Percentiles rank a stretch among this genome's conserved stretches.
phyloP scores from a whole-genome alignment of 35 echinoderm and acorn worm species.

The Heliocidaris tuberculata region DNA sequence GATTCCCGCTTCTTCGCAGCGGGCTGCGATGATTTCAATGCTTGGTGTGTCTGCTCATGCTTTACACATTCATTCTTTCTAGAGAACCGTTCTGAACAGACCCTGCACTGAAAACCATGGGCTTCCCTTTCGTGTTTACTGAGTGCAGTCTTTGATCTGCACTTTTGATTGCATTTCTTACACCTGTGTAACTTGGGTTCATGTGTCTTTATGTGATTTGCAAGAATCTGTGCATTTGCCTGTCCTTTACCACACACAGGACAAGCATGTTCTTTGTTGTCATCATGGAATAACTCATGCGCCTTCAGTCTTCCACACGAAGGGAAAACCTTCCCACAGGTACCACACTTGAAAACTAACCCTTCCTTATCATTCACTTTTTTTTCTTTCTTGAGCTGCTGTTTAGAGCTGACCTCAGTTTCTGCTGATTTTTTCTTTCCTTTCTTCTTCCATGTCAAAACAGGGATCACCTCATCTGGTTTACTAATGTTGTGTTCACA shows the following conservation, averaged over 20 bases:
- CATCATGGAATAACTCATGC: not conserved
- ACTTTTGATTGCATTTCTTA: not conserved
- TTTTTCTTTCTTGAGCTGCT: not conserved
- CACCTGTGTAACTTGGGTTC: not conserved
- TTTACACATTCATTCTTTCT: not conserved
- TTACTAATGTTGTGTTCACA: not conserved
- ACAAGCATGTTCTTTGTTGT: not conserved
- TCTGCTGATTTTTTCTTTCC: not conserved
- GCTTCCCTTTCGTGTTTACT: not conserved
- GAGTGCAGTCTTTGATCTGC: not conserved
- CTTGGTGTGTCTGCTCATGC: constrained; percentile 22
- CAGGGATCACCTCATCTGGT: not conserved
- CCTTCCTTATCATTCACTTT: not conserved
- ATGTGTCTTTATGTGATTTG: not conserved
- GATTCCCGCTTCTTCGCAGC: not conserved
- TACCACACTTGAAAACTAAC: not conserved
- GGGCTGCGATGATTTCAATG: not conserved
- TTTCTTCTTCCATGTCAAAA: constrained; percentile 10
- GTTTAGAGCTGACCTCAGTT: not conserved
- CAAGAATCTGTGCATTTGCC: not conserved
- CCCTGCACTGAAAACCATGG: not conserved
- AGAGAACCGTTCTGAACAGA: not conserved
- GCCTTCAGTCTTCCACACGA: not conserved
- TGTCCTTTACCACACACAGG: constrained; percentile 1
- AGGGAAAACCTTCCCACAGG: not conserved